Evolutionary conservation across 1,140 invertebrate species (phyloP).

Genomic region (Arion vulgaris): DNA sequence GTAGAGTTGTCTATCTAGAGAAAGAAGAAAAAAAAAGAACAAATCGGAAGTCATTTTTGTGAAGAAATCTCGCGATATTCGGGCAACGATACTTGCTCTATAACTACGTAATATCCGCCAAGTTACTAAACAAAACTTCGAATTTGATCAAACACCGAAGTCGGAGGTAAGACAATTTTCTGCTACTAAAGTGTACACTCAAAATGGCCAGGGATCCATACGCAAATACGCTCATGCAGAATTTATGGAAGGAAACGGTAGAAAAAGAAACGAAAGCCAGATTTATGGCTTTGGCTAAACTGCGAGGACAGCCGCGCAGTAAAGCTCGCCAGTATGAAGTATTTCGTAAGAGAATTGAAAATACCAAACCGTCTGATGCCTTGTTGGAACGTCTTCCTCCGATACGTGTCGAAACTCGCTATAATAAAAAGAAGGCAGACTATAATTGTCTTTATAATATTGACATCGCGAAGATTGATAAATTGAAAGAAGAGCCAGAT

Average conservation of each 20-base stretch:
- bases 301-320: slow-evolving; percentile 14
- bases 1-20: too few species aligned
- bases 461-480: slow-evolving; percentile 23
- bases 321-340: slow-evolving; percentile 64
- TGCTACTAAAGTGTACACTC: not conserved
- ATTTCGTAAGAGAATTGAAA: slow-evolving; percentile 65
- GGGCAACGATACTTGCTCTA: too few species aligned
- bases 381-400: slow-evolving; percentile 56
- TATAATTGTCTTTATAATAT: slow-evolving; percentile 41
- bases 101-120: too few species aligned
- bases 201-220: slow-evolving; percentile 12
- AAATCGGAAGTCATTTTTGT: too few species aligned
- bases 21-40: too few species aligned
- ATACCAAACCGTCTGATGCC: slow-evolving; percentile 58
- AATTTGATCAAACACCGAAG: too few species aligned
- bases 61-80: too few species aligned
- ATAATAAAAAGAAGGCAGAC: slow-evolving; percentile 56
- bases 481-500: slow-evolving; percentile 36
- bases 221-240: slow-evolving; percentile 55
- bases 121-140: too few species aligned
- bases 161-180: too few species aligned
- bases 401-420: slow-evolving; percentile 49
- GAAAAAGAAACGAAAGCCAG: slow-evolving; percentile 63
- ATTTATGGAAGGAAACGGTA: slow-evolving; percentile 63
- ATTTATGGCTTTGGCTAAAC: not conserved